phyloP scores from a whole-genome alignment of 2,113 vertebrate species.

The Eclectus roratus region DNA sequence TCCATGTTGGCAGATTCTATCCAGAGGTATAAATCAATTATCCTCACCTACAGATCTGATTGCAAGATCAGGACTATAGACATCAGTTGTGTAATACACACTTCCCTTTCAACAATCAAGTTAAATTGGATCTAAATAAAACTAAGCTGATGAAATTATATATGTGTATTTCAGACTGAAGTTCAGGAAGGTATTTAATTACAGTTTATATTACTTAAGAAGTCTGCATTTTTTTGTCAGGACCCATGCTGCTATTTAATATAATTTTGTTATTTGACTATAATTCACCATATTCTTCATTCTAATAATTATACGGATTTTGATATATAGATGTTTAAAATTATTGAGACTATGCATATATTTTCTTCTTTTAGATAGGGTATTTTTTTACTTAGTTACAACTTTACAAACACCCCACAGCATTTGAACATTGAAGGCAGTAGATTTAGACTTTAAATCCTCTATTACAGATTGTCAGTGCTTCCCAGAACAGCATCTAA shows the following conservation, averaged over 20 bases:
- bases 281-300: background rate
- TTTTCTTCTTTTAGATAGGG: background rate
- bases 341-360: rapidly evolving
- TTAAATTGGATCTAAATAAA: background rate
- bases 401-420: background rate
- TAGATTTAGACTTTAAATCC: background rate
- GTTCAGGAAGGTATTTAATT: background rate
- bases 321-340: background rate
- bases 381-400: background rate
- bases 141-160: background rate
- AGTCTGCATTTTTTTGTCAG: background rate
- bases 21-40: background rate
- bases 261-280: background rate
- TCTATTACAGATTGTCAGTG: background rate
- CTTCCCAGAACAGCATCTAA: background rate
- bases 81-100: background rate
- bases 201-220: background rate
- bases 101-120: background rate
- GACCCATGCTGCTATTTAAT: background rate
- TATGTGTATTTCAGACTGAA: background rate
- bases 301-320: background rate
- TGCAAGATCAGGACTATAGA: background rate
- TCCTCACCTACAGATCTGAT: background rate
- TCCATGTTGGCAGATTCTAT: background rate
- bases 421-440: background rate